A percentile compares a stretch with the other conserved stretches of the same genome.
phyloP scores from a whole-genome alignment of 1,140 invertebrate genomes.

The Atta cephalotes region DNA sequence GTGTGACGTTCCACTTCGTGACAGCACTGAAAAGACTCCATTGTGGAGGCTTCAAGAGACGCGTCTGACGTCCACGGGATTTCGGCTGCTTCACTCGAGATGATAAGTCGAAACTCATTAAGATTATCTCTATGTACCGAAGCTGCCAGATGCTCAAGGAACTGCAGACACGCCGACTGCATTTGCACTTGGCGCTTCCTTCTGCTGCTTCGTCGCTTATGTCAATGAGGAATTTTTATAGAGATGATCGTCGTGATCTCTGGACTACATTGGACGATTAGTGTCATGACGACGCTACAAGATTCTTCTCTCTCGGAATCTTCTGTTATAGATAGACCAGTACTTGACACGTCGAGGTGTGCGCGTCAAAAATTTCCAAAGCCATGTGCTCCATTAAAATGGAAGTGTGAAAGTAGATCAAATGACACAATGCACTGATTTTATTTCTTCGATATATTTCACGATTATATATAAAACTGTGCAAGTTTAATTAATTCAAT shows the following conservation, averaged over 20 bases:
- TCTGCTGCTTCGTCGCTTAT: constrained; percentile 27
- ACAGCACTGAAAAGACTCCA: constrained; percentile 37
- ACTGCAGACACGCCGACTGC: constrained; percentile 50
- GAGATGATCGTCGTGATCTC: background rate
- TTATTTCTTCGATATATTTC: background rate
- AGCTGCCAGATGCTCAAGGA: constrained; percentile 48
- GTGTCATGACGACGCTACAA: constrained; percentile 2
- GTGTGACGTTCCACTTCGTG: background rate
- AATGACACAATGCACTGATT: no score
- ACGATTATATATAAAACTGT: background rate
- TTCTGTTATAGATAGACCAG: constrained; percentile 27
- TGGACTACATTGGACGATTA: background rate
- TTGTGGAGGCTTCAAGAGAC: constrained; percentile 46
- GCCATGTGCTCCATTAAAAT: constrained; percentile 18
- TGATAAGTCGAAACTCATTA: constrained; percentile 53
- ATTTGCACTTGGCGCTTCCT: constrained; percentile 46
- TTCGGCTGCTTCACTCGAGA: constrained; percentile 42
- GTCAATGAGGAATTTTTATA: constrained; percentile 49
- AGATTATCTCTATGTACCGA: constrained; percentile 43
- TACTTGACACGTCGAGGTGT: constrained; percentile 40
- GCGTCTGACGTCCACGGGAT: constrained; percentile 39
- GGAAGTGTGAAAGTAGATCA: background rate
- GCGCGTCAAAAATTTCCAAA: constrained; percentile 8
- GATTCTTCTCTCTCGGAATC: background rate
- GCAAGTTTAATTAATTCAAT: background rate